Conservation (phyloP, 2,113 vertebrate genomes). For the Leucosticte australis region DNA sequence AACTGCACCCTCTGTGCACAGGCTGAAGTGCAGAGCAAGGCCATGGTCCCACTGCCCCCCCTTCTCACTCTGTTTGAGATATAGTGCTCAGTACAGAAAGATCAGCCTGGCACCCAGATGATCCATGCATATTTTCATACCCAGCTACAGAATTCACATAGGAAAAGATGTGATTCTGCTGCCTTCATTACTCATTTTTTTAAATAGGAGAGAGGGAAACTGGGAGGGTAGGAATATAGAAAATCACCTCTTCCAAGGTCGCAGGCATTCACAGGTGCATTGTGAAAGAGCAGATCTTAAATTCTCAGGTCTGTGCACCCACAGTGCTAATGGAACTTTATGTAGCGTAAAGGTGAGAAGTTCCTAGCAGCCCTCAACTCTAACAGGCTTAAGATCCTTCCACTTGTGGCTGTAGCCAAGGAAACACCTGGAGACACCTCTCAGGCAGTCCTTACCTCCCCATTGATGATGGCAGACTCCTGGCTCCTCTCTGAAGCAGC, state of each 20-base stretch:
- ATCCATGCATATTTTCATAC: background rate
- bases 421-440: background rate
- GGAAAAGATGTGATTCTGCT: background rate
- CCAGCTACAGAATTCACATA: background rate
- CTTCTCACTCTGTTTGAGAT: background rate
- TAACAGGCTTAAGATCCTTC: background rate
- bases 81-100: background rate
- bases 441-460: constrained; percentile 82
- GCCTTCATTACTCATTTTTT: background rate
- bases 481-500: constrained; percentile 86
- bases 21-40: background rate
- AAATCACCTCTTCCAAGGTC: background rate
- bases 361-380: background rate
- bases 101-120: background rate
- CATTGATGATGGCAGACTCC: constrained; percentile 86
- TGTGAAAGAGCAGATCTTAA: background rate
- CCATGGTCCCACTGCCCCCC: background rate
- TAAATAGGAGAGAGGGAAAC: background rate
- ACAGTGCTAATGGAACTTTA: background rate
- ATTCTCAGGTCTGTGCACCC: background rate
- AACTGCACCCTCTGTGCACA: background rate
- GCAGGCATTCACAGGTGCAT: background rate
- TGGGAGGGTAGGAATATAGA: background rate
- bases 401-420: background rate
- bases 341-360: background rate